Base-by-base conservation (phyloP, 1,140 invertebrate genomes). In the Nomia melanderi region DNA sequence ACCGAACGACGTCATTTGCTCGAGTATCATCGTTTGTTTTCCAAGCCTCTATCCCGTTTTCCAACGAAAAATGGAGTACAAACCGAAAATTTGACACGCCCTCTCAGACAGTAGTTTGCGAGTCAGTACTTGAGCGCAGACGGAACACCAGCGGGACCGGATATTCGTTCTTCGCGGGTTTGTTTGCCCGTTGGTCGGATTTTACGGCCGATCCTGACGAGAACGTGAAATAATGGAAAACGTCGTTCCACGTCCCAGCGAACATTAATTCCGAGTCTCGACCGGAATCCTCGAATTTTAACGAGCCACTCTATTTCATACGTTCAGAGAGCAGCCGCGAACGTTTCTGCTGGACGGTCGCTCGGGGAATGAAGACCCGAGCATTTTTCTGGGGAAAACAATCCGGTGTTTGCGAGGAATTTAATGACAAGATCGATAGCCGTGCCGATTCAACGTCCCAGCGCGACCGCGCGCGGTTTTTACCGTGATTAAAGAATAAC, bases 231-330 rank as follows among this genome's bases (percentile, higher is more conserved):
- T 53, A 53, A 73, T 33, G 17, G 25, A 14, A 53, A 64, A 64
- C 25, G n/a, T 27, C 39, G 59, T 47, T 20, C 31, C 31, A 3
- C 50, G 50, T 17, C 14, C 20, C 25, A 0, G 8, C 27, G 12
- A 36, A 56, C 11, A 44, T 33, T 67, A 56, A 67, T 67, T 75
- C 25, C 44, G 36, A 56, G 33, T 31, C 23, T 17, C 25, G 41
- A 17, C 29, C 23, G 29, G 31, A 73, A 44, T 53, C 41, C 70
- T 39, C 33, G 31, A 56, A 56, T 66, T 67, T 75, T 75, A 75
- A 75, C 50, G 63, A 66, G 31, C 63, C 72, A 57, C 36, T 74
- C 27, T 54, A 9, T 41, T 31, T 74, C 62, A 25, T 25, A 17
- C 33, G 25, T 20, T 31, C 63, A 8, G 31, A 50, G 70, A 50